phyloP scores from a whole-genome alignment of 2,797 vertebrate genomes.

The Aphelocoma californica region DNA sequence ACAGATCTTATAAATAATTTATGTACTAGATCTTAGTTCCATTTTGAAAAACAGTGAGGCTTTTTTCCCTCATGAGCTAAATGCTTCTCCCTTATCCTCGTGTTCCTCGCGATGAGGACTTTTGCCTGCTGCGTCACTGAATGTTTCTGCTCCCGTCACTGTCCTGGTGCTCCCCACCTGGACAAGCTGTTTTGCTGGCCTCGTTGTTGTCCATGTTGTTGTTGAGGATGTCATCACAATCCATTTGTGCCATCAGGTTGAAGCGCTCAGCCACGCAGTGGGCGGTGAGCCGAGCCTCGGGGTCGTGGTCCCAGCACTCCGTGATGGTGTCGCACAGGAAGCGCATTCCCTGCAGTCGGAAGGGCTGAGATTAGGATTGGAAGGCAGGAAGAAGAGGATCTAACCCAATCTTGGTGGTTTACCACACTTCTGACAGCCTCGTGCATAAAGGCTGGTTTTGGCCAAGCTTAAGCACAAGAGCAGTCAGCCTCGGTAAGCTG shows the following conservation, averaged over 20 bases:
- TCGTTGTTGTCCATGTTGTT: slow-evolving; percentile 63
- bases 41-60: background rate
- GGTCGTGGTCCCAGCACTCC: slow-evolving; percentile 93
- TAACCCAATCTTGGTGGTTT: background rate
- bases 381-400: background rate
- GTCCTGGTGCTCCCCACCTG: slow-evolving; percentile 28
- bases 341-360: slow-evolving; percentile 81
- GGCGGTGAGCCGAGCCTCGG: slow-evolving; percentile 88
- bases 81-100: background rate
- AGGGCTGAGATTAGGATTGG: background rate
- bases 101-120: background rate
- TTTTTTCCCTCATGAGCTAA: background rate
- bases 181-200: slow-evolving; percentile 52
- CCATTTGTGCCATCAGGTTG: slow-evolving; percentile 77
- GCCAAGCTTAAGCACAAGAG: background rate
- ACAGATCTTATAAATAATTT: slow-evolving; percentile 54
- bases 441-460: background rate
- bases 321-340: slow-evolving; percentile 86
- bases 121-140: background rate
- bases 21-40: slow-evolving; percentile 16
- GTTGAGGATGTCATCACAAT: slow-evolving; percentile 66
- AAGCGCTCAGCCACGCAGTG: slow-evolving; percentile 90
- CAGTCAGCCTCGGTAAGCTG: background rate
- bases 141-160: background rate
- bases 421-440: background rate